Conservation (phyloP, 2,113 vertebrate species). For the Tenebrosternarchus preto region DNA sequence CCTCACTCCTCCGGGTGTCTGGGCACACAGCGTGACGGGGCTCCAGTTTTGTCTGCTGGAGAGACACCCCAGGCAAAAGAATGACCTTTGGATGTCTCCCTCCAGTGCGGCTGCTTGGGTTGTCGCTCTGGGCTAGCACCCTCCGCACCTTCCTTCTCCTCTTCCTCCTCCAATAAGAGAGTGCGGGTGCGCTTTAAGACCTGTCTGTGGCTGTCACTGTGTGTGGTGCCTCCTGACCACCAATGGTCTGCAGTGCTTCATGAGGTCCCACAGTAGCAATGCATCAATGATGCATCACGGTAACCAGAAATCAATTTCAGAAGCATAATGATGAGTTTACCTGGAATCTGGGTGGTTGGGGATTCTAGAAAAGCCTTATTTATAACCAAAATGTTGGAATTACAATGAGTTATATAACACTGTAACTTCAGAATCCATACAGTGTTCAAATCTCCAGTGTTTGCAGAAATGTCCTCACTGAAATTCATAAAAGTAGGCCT, state of each 20-base stretch:
- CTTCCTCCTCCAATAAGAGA: not conserved
- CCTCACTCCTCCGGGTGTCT: constrained; percentile 13
- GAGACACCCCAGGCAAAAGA: not conserved
- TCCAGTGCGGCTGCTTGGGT: constrained; percentile 21
- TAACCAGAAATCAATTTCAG: constrained; percentile 29
- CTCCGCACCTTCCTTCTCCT: constrained; percentile 3
- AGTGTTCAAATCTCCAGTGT: too few species aligned
- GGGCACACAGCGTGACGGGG: constrained; percentile 28
- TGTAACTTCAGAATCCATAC: too few species aligned
- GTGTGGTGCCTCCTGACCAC: constrained; percentile 29
- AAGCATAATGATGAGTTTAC: not conserved
- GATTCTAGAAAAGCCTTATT: not conserved
- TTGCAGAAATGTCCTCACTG: too few species aligned
- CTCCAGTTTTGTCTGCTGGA: constrained; percentile 8
- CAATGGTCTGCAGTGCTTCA: constrained; percentile 48
- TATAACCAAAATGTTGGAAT: too few species aligned
- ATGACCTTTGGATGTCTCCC: constrained; percentile 34
- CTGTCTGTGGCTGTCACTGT: constrained; percentile 43
- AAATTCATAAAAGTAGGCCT: too few species aligned
- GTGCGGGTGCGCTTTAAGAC: constrained; percentile 4
- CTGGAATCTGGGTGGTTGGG: not conserved
- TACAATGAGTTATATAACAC: too few species aligned
- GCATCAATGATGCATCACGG: constrained; percentile 49
- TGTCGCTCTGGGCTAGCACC: constrained; percentile 49
- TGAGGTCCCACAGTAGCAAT: constrained; percentile 34